Conservation (phyloP, 2,797 vertebrate species). For the Denticeps clupeoides region DNA sequence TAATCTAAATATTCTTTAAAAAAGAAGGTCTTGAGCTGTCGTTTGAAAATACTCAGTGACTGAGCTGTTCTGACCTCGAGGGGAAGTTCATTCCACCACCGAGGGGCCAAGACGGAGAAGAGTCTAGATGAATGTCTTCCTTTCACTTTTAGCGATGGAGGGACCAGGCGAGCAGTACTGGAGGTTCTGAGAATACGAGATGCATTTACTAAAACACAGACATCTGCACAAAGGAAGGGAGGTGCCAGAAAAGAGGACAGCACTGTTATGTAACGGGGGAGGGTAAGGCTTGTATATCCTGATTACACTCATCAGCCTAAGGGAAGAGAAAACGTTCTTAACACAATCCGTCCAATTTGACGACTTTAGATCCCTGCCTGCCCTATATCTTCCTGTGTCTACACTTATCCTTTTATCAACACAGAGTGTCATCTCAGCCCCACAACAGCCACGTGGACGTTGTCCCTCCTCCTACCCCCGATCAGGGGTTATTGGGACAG, state of each 20-base stretch:
- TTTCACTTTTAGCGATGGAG: too few relatives aligned
- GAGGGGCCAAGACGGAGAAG: too few relatives aligned
- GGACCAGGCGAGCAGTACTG: too few relatives aligned
- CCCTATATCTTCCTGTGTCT: constrained; percentile 10
- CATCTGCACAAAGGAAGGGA: constrained; percentile 21
- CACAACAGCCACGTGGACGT: too few relatives aligned
- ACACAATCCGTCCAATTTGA: constrained; percentile 9
- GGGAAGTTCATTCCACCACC: too few relatives aligned
- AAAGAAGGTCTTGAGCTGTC: too few relatives aligned
- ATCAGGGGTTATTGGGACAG: constrained; percentile 51
- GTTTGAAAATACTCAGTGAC: too few relatives aligned
- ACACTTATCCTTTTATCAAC: constrained; percentile 24
- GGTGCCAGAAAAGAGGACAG: constrained; percentile 18
- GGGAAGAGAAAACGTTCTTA: constrained; percentile 10
- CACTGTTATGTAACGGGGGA: background rate
- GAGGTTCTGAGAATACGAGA: constrained; percentile 10
- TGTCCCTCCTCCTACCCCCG: constrained; percentile 24
- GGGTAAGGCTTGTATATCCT: constrained; percentile 17
- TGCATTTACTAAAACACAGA: constrained; percentile 8
- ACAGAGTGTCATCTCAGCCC: constrained; percentile 22
- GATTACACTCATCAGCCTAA: constrained; percentile 18
- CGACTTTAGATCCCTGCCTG: constrained; percentile 16
- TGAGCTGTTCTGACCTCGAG: too few relatives aligned
- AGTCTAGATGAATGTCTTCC: too few relatives aligned
- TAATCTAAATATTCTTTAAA: too few relatives aligned